Evolutionary conservation across 1,140 invertebrate genomes (phyloP), one percentile per base, ranked within the genome.

Genomic region (Calephelis nemesis): DNA sequence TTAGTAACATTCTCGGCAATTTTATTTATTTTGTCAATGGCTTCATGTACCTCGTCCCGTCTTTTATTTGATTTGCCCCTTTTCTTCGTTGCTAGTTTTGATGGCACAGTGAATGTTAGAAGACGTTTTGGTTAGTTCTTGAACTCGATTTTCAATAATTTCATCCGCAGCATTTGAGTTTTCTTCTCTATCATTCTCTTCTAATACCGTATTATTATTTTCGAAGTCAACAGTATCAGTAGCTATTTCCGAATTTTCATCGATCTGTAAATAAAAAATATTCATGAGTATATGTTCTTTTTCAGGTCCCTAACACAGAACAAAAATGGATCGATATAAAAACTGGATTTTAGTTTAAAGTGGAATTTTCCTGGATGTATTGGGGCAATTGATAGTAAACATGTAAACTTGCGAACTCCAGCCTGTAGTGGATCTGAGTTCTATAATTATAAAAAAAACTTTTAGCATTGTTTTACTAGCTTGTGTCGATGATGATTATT

Each of bases 401-500:
- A 10, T 5, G 47, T 49, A 49, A 49, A 49, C 47, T 49, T 49
- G 47, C 47, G 3, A 49, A 11, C 47, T 49, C 47, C 47, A 49
- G 47, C 47, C 10, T 12, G n/a, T 49, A 49, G 10, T 49, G 8
- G 47, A 49, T 49, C 10, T 67, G 50, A 49, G 10, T 49, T 49
- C n/a, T 49, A 49, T 49, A 49, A 49, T 49, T 49, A 49, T 49
- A 49, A 49, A 49, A 48, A 49, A 12, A 49, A 10, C 30, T 30
- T 30, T 49, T n/a, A 12, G 47, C 47, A 49, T 49, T 12, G n/a
- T 49, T 12, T 49, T 49, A 65, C 63, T 65, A 65, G 63, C 63
- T 65, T 65, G 63, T 65, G 63, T 50, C n/a, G 63, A 65, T 65
- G 63, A 65, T 50, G 10, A 65, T 65, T 65, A 65, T 5, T 49